phyloP scores from a whole-genome alignment of 2,888 invertebrate genomes.

The Apamea crenata region DNA sequence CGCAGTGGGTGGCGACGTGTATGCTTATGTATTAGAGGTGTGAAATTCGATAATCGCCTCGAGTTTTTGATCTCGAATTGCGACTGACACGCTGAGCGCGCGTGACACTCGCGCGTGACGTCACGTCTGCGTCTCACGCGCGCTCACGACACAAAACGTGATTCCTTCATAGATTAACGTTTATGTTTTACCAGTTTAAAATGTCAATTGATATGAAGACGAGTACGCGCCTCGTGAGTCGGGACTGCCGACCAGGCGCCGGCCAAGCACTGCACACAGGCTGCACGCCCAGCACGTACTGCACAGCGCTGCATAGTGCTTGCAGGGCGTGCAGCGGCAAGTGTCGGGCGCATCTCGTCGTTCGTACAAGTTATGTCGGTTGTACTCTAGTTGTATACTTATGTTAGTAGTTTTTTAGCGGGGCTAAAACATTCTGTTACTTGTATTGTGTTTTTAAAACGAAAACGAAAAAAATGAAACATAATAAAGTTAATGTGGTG shows the following conservation, averaged over 20 bases:
- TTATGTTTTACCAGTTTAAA: slow-evolving; percentile 84
- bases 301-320: not conserved
- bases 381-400: slow-evolving; percentile 85
- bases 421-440: slow-evolving; percentile 83
- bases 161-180: slow-evolving; percentile 85
- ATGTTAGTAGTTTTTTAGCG: slow-evolving; percentile 84
- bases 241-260: slow-evolving; percentile 9
- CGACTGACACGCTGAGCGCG: slow-evolving; percentile 71
- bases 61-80: slow-evolving; percentile 85
- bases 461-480: slow-evolving; percentile 74
- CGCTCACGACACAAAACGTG: slow-evolving; percentile 70
- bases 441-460: slow-evolving; percentile 83
- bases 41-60: slow-evolving; percentile 69
- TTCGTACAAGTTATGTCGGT: slow-evolving; percentile 80
- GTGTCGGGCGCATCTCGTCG: slow-evolving; percentile 64
- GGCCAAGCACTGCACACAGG: not conserved
- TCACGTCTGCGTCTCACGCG: slow-evolving; percentile 33
- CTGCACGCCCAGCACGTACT: slow-evolving; percentile 1
- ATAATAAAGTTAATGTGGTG: slow-evolving; percentile 82
- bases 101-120: slow-evolving; percentile 33
- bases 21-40: slow-evolving; percentile 67
- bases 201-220: slow-evolving; percentile 83
- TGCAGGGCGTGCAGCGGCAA: not conserved
- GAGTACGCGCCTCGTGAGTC: slow-evolving; percentile 64
- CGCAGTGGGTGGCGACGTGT: slow-evolving; percentile 38